These are phyloP conservation scores for Macaria notata DNA, from an alignment of 2,888 invertebrate genomes.

Conservation along the genomic window DNA sequence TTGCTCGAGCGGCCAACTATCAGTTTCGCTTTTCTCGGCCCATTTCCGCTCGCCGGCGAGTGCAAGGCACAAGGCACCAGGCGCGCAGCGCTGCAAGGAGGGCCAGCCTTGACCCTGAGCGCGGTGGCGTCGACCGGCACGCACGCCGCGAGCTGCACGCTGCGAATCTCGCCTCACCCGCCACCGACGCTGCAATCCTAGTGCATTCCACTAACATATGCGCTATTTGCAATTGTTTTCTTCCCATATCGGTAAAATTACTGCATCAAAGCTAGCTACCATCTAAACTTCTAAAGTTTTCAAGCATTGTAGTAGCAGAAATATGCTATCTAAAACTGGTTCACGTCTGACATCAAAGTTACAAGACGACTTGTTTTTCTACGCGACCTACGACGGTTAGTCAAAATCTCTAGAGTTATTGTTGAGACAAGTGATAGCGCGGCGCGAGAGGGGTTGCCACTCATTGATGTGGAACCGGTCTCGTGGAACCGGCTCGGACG, in stretches of 20 bases:
- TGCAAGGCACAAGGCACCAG: constrained; percentile 72
- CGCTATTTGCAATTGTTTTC: constrained; percentile 65
- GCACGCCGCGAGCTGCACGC: constrained; percentile 70
- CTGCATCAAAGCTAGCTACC: constrained; percentile 31
- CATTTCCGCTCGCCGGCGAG: constrained; percentile 62
- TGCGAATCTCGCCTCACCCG: constrained; percentile 63
- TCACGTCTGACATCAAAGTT: not conserved
- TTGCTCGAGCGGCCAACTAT: constrained; percentile 48
- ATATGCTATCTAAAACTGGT: not conserved
- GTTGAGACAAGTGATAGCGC: constrained; percentile 50
- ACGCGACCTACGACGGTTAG: constrained; percentile 32
- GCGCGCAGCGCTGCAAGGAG: constrained; percentile 68
- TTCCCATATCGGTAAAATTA: constrained; percentile 55
- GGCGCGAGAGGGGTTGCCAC: constrained; percentile 63
- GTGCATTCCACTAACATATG: constrained; percentile 71
- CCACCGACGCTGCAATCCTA: constrained; percentile 67
- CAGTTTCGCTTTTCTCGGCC: constrained; percentile 70
- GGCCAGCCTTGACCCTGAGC: constrained; percentile 80
- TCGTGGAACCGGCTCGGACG: constrained; percentile 64
- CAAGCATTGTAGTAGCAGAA: no score
- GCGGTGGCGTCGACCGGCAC: constrained; percentile 82
- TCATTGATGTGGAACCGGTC: constrained; percentile 80
- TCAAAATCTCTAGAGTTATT: constrained; percentile 70
- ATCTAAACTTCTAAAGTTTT: no score
- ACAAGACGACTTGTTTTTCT: constrained; percentile 31